Percentiles rank a stretch among this genome's conserved stretches.
Conservation (phyloP, 2,888 invertebrate genomes). For the Catocala nupta region DNA sequence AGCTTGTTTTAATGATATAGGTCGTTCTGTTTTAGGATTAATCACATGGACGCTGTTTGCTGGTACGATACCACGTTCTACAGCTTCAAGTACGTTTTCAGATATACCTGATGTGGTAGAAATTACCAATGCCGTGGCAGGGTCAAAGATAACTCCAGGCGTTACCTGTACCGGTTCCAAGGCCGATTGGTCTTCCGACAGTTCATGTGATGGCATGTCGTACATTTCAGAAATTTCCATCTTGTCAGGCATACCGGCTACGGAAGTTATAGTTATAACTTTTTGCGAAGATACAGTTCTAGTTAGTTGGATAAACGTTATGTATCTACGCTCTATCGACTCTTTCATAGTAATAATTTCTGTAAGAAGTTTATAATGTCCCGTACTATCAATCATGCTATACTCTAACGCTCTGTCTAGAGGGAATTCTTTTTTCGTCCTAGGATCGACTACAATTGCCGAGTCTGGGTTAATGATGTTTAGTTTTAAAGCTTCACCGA, state of each 20-base stretch:
- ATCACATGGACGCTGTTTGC: conserved; percentile 89
- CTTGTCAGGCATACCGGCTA: conserved; percentile 90
- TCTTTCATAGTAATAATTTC: conserved; percentile 90
- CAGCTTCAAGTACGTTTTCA: conserved; percentile 91
- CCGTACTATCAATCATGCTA: conserved; percentile 92
- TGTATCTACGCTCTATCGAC: conserved; percentile 89
- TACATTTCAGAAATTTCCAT: conserved; percentile 89
- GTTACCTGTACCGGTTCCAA: conserved; percentile 91
- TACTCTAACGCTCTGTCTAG: conserved; percentile 92
- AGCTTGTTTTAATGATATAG: conserved; percentile 91
- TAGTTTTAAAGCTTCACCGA: conserved; percentile 95
- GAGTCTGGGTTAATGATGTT: conserved; percentile 95
- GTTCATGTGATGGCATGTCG: conserved; percentile 54
- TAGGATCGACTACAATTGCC: conserved; percentile 93
- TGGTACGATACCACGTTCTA: conserved; percentile 92
- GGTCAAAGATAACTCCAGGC: conserved; percentile 92
- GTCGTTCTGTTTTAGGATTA: conserved; percentile 90
- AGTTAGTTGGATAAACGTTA: conserved; percentile 88
- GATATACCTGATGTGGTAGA: conserved; percentile 91
- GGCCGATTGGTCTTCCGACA: conserved; percentile 73
- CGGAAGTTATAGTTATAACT: conserved; percentile 91
- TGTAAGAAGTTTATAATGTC: conserved; percentile 89
- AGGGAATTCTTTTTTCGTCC: conserved; percentile 89
- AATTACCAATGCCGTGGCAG: conserved; percentile 91
- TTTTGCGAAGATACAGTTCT: conserved; percentile 85